Evolutionary conservation across 2,113 vertebrate genomes (phyloP).

Genomic region (Sphyrna mokarran): DNA sequence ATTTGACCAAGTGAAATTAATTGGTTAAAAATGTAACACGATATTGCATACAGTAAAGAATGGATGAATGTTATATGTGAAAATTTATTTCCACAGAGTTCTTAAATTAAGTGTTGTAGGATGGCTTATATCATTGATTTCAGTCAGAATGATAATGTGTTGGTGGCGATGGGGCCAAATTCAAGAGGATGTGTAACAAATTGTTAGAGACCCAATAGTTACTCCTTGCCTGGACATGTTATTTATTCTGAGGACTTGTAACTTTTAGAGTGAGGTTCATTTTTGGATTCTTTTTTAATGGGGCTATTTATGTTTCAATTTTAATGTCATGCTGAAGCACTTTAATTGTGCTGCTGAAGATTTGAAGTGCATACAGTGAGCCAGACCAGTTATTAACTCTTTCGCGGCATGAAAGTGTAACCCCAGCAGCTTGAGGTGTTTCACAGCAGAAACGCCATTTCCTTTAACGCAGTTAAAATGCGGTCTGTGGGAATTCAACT

Average conservation of each 20-base stretch:
- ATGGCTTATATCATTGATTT: not conserved
- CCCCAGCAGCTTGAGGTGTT: not conserved
- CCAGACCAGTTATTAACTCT: not conserved
- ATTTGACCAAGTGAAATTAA: not conserved
- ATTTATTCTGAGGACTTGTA: not conserved
- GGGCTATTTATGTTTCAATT: not conserved
- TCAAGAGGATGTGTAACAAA: not conserved
- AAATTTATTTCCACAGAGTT: not conserved
- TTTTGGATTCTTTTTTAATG: not conserved
- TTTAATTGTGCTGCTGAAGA: not conserved
- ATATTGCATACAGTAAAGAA: not conserved
- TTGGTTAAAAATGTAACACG: not conserved
- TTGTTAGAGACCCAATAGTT: not conserved
- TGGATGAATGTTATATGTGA: not conserved
- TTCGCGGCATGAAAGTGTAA: not conserved
- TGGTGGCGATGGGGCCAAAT: not conserved
- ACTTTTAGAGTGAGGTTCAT: not conserved
- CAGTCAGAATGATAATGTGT: too few species aligned
- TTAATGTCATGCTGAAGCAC: not conserved
- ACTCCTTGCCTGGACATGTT: not conserved
- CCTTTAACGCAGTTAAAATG: not conserved
- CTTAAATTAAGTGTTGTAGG: not conserved
- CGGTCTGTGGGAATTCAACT: not conserved
- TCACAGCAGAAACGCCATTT: not conserved
- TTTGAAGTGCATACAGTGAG: not conserved